A percentile compares a stretch with the other conserved stretches of the same genome.
Evolutionary conservation across 2,113 vertebrate species (phyloP).

Genomic region (Chaetops frenatus): DNA sequence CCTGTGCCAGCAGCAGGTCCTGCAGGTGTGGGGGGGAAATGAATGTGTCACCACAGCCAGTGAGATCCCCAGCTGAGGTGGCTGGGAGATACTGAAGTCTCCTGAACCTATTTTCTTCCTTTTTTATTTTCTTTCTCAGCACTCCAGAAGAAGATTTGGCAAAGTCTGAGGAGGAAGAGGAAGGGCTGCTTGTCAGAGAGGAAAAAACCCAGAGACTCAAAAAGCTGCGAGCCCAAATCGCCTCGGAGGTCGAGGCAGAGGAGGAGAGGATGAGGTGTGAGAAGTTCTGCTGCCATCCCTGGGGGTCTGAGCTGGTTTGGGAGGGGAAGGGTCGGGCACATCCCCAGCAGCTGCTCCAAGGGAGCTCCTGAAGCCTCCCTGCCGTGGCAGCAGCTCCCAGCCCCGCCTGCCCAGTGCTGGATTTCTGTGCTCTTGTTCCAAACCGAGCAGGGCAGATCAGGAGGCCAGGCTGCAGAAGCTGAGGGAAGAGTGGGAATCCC

Average conservation of each 20-base stretch:
- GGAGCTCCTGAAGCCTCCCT: background rate
- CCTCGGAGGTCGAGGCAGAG: conserved; percentile 52
- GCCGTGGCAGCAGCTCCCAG: accelerated
- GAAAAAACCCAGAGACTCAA: conserved; percentile 60
- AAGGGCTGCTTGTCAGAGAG: conserved; percentile 67
- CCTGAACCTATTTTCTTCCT: background rate
- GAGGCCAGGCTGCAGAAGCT: conserved; percentile 65
- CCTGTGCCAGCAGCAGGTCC: background rate
- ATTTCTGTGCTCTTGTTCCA: background rate
- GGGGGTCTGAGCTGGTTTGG: accelerated
- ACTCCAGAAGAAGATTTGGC: conserved; percentile 66
- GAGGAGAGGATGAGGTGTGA: conserved; percentile 80
- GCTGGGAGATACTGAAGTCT: background rate
- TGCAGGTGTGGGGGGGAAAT: background rate
- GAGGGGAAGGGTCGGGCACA: background rate
- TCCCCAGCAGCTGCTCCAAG: background rate
- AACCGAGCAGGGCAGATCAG: conserved; percentile 72
- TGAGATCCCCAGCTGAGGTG: background rate
- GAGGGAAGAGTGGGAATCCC: conserved; percentile 54
- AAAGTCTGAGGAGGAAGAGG: conserved; percentile 64
- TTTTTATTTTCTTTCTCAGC: conserved; percentile 45
- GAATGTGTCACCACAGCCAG: background rate
- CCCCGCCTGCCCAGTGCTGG: accelerated
- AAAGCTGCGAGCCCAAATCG: conserved; percentile 57
- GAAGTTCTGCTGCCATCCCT: background rate